Conservation (phyloP, 2,113 vertebrate species). For the Pycnonotus jocosus region DNA sequence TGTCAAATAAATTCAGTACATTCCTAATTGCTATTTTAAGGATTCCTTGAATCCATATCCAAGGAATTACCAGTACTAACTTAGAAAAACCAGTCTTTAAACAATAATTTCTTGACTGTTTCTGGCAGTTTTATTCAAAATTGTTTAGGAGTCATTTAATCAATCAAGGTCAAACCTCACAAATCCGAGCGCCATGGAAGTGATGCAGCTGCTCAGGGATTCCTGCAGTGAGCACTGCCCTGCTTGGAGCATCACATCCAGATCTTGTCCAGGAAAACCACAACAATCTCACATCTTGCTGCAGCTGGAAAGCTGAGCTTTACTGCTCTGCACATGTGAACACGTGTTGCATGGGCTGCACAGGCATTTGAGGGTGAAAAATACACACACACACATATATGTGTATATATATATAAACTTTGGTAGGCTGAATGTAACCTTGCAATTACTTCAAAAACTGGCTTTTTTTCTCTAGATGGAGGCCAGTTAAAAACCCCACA, state of each 20-base stretch:
- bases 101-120: not conserved
- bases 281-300: fast-evolving
- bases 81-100: not conserved
- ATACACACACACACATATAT: not conserved
- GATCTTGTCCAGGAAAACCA: not conserved
- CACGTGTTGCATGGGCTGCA: not conserved
- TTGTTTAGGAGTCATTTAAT: not conserved
- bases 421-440: not conserved
- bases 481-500: not conserved
- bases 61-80: not conserved
- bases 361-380: not conserved
- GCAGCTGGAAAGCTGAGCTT: not conserved
- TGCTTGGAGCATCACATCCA: not conserved
- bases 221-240: not conserved
- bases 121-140: not conserved
- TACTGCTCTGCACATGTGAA: not conserved
- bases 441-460: not conserved
- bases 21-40: not conserved
- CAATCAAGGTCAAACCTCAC: not conserved
- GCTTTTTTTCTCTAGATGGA: not conserved
- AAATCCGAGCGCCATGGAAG: fast-evolving
- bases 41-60: not conserved
- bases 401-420: not conserved
- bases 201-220: not conserved
- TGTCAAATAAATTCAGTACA: not conserved